Percentiles rank a stretch among this genome's conserved stretches.
phyloP scores from a whole-genome alignment of 2,888 invertebrate species.

The Eudemis profundana region DNA sequence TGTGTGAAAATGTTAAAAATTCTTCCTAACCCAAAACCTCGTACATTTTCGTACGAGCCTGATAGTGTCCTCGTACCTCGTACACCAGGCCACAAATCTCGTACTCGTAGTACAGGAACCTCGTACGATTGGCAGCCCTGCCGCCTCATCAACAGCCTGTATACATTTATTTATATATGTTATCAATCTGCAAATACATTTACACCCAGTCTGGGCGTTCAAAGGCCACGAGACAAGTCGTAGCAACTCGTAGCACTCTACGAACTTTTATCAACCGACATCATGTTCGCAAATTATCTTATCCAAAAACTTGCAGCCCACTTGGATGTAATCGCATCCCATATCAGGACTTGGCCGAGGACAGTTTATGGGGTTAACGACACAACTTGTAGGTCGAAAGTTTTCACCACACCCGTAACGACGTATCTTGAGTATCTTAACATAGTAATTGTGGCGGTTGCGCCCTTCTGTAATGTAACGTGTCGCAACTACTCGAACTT shows the following conservation, averaged over 20 bases:
- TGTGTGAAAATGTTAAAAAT: too few relatives aligned
- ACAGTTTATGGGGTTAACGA: conserved; percentile 61
- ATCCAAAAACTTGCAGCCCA: conserved; percentile 43
- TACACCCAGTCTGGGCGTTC: too few relatives aligned
- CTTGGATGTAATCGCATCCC: conserved; percentile 42
- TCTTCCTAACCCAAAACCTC: too few relatives aligned
- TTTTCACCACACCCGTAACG: conserved; percentile 31
- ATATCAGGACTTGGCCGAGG: conserved; percentile 48
- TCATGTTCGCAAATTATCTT: conserved; percentile 38
- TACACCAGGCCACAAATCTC: too few relatives aligned
- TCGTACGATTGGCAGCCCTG: too few relatives aligned
- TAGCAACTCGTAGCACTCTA: conserved; percentile 7
- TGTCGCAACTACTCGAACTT: conserved; percentile 51
- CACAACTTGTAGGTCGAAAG: conserved; percentile 64
- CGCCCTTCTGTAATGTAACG: neutral
- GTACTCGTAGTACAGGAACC: too few relatives aligned
- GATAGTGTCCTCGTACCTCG: too few relatives aligned
- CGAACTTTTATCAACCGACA: conserved; percentile 10
- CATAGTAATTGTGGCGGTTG: neutral
- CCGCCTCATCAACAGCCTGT: too few relatives aligned
- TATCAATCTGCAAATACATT: too few relatives aligned
- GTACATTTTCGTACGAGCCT: too few relatives aligned
- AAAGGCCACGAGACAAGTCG: too few relatives aligned
- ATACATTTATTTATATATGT: too few relatives aligned
- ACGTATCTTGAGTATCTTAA: conserved; percentile 1